Evolutionary conservation across 2,888 invertebrate species (phyloP), one percentile per base, ranked within the genome.

Genomic region (Brenthis daphne): DNA sequence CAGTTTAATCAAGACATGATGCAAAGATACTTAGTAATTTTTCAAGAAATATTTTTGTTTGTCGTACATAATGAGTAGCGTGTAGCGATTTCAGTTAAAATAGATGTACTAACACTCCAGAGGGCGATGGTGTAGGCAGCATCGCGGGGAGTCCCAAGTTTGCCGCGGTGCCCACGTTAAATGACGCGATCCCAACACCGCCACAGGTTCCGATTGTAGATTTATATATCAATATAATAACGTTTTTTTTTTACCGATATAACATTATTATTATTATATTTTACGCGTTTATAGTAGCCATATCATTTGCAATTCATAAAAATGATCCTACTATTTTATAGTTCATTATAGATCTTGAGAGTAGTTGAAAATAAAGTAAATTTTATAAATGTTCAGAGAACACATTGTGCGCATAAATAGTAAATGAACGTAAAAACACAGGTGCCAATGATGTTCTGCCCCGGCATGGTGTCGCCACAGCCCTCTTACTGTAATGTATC

Each of bases 401-500:
- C 4, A 29, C 29, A 4, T 29, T 29, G 29, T 29, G 29, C 29
- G 29, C 4, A 29, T 29, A 37, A 54, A 13, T 24, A 60, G 54
- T 20, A 67, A 55, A 66, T 67, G 37, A 43, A 53, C 56, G n/a
- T 43, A 51, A 33, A 43, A 64, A 66, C 50, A 47, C 88, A 92
- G 92, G 88, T 92, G 53, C 87, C 89, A 71, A 88, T 92, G 88
- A 89, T 92, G 82, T 91, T 85, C 79, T 92, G 92, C 82, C 89
- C 88, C 57, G 88, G 86, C 67, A 87, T 92, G 88, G 84, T 88
- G 77, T 92, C 92, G 43, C 92, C 92, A 67, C 91, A 91, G 80
- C 89, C 90, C 65, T 90, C 92, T 74, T 91, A 85, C 80, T 91
- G 90, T 86, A 92, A 90, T 82, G 89, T 90, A 51, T 91, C 92